These are phyloP conservation scores for Hypomecis atomaria DNA, from an alignment of 2,888 invertebrate genomes.

Conservation along the genomic window DNA sequence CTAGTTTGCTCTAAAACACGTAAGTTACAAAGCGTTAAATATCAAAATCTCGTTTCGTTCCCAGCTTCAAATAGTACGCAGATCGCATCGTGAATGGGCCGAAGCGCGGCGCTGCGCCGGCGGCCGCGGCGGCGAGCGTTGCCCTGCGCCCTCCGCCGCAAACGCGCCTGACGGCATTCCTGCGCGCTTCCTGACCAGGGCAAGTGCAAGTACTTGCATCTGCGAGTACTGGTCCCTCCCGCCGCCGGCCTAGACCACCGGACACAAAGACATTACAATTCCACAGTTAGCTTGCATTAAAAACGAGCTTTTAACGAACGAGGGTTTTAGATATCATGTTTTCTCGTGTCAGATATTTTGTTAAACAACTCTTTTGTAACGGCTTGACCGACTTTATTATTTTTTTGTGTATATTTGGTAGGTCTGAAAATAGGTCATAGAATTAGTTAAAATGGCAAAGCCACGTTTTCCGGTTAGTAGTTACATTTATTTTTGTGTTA, in stretches of 20 bases:
- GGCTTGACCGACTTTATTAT: too few relatives aligned
- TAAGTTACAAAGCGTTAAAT: too few relatives aligned
- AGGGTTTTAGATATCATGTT: too few relatives aligned
- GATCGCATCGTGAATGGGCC: slow-evolving; percentile 70
- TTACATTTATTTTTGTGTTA: too few relatives aligned
- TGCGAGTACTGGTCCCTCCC: slow-evolving; percentile 71
- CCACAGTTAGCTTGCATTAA: background rate
- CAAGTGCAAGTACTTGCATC: slow-evolving; percentile 75
- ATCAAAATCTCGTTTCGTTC: too few relatives aligned
- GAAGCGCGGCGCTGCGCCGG: slow-evolving; percentile 55
- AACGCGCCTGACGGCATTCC: slow-evolving; percentile 85
- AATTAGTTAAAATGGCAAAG: too few relatives aligned
- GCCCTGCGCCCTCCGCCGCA: slow-evolving; percentile 68
- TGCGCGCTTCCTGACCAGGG: slow-evolving; percentile 83
- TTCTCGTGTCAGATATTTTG: too few relatives aligned
- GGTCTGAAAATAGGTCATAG: too few relatives aligned
- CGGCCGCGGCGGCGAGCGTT: slow-evolving; percentile 79
- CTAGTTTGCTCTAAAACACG: too few relatives aligned
- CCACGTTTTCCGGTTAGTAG: too few relatives aligned
- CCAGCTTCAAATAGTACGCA: slow-evolving; percentile 64
- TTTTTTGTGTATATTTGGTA: too few relatives aligned
- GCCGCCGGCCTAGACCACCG: slow-evolving; percentile 49
- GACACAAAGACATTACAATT: slow-evolving; percentile 55
- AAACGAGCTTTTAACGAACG: background rate
- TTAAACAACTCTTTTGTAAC: too few relatives aligned